phyloP scores from a whole-genome alignment of 2,113 vertebrate species.

The Grus americana region DNA sequence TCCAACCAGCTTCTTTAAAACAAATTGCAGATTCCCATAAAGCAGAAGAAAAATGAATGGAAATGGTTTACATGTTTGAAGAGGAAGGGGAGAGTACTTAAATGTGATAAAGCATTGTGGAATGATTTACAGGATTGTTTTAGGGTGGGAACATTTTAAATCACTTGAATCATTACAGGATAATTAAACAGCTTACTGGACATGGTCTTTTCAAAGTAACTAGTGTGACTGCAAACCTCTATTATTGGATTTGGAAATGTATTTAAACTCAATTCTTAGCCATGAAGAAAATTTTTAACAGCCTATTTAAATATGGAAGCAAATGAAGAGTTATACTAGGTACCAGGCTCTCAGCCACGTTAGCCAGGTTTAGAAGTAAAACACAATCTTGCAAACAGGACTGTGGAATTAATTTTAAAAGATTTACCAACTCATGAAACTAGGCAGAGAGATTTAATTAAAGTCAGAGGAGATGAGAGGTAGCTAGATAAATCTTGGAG shows the following conservation, averaged over 20 bases:
- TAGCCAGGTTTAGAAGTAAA: background rate
- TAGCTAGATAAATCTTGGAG: slow-evolving; percentile 28
- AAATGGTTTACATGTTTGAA: background rate
- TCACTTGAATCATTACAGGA: background rate
- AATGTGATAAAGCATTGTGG: background rate
- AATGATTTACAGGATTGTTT: slow-evolving; percentile 35
- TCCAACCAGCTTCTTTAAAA: slow-evolving; percentile 1
- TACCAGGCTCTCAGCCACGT: background rate
- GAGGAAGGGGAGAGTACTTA: slow-evolving; percentile 1
- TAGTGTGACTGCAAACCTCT: background rate
- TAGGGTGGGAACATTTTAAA: background rate
- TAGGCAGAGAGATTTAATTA: slow-evolving; percentile 43
- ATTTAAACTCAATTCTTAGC: background rate
- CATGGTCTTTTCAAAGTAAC: background rate
- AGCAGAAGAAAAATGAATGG: background rate
- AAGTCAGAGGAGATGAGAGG: slow-evolving; percentile 10
- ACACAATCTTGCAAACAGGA: background rate
- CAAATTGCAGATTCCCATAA: background rate
- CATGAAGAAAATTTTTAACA: background rate
- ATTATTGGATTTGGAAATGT: background rate
- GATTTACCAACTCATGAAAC: slow-evolving; percentile 31
- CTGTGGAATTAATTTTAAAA: background rate
- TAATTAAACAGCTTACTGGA: slow-evolving; percentile 38
- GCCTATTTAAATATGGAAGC: background rate
- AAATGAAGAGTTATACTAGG: background rate